Base-by-base conservation (phyloP, 2,113 vertebrate species). In the Opisthocomus hoazin region DNA sequence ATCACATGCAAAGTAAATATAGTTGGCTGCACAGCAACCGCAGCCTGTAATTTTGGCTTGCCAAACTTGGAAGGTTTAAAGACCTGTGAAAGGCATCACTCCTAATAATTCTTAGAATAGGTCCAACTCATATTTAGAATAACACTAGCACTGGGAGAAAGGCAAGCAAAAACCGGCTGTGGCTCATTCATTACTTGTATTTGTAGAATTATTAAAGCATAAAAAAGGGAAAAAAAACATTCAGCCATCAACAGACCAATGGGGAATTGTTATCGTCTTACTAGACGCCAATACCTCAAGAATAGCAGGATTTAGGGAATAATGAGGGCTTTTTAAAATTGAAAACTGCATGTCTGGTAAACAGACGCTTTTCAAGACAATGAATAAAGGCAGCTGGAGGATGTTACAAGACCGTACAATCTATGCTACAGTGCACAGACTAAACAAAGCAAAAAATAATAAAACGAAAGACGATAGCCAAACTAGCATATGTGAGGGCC, bases 271-370 rank as follows among this genome's bases (percentile, higher is more conserved):
- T 94, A 81, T 82, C 81, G 57, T 82, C 48, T 84, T 90, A 43
- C 89, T 39, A 73, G 70, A 89, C 57, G 82, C 83, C 73, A 84
- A 90, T 64, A 74, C 51, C 82, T 83, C 70, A 53, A 93, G 88
- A 92, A 93, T 45, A 89, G 65, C 8, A 34, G 89, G 77, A 93
- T 91, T 94, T 91, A 82, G 69, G 77, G 81, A 95, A 87, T 76
- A 96, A 94, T 91, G 84, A 91, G 30, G 69, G 53, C 69, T 87
- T 95, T 94, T 85, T 79, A 75, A 82, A 94, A 94, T 66, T 71
- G 64, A 84, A 96, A 95, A 96, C 71, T 92, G 82, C 43, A 39
- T 68, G 65, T 94, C 87, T 93, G 86, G 77, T 68, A 75, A 94
- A 87, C 91, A 92, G 84, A 78, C 15, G 0, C 70, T 24, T 94